Percentiles rank a stretch among this genome's conserved stretches.
Conservation (phyloP, 2,888 invertebrate species). For the Drosophila anceps region DNA sequence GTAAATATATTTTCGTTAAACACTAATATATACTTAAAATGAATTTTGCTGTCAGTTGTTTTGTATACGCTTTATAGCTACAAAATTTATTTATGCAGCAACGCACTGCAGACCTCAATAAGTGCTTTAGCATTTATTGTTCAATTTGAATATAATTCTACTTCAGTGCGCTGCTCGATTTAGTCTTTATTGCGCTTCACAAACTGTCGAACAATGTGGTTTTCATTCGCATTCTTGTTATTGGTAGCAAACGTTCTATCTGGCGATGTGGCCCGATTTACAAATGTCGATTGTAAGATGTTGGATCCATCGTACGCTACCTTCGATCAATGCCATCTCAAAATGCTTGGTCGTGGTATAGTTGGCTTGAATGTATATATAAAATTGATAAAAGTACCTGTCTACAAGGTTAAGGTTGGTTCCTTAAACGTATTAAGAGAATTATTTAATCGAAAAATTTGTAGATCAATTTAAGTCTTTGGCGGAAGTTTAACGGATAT, state of each 20-base stretch:
- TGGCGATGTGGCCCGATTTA: not conserved
- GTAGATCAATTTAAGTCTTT: slow-evolving; percentile 2
- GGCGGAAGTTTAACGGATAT: slow-evolving; percentile 29
- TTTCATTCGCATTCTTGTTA: not conserved
- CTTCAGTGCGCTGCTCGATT: not conserved
- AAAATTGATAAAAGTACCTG: not conserved
- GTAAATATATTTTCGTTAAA: too few species aligned
- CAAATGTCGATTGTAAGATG: slow-evolving; percentile 29
- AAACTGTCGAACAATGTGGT: not conserved
- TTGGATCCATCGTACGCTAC: not conserved
- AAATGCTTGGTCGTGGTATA: slow-evolving; percentile 22
- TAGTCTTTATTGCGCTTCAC: not conserved
- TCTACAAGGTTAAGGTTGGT: slow-evolving; percentile 17
- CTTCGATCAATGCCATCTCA: slow-evolving; percentile 15
- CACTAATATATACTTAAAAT: too few species aligned
- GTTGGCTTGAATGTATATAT: slow-evolving; percentile 11
- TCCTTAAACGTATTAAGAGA: not conserved
- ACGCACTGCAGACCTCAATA: not conserved
- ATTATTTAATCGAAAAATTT: not conserved
- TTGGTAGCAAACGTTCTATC: not conserved
- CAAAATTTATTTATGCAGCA: too few species aligned
- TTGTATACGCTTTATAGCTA: too few species aligned
- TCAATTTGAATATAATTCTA: not conserved
- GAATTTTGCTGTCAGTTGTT: too few species aligned
- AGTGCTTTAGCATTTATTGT: not conserved